Evolutionary conservation across 2,113 vertebrate species (phyloP).

Genomic region (Phrynocephalus versicolor): DNA sequence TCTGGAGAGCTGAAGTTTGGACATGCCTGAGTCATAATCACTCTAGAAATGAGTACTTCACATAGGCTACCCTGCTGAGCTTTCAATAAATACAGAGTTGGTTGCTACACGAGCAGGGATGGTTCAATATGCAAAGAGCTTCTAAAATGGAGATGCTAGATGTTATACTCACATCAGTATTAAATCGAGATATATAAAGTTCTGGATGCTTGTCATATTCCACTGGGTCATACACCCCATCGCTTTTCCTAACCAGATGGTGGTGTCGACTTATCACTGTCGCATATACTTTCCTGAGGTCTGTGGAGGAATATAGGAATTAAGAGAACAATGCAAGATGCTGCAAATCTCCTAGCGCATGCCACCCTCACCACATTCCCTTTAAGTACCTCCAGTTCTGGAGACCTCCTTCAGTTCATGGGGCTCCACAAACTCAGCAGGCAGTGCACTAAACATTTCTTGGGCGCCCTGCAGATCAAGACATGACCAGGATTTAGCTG

Average conservation of each 20-base stretch:
- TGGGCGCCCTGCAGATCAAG: constrained; percentile 88
- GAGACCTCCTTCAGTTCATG: constrained; percentile 92
- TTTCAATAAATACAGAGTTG: too few species aligned
- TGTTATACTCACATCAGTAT: constrained; percentile 84
- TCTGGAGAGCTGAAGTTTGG: too few species aligned
- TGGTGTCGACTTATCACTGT: constrained; percentile 96
- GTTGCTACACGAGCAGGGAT: neutral
- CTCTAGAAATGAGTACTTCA: too few species aligned
- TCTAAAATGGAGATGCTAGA: constrained; percentile 9
- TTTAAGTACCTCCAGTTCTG: constrained; percentile 84
- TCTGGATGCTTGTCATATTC: constrained; percentile 94
- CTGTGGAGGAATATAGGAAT: constrained; percentile 67
- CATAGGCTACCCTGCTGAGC: too few species aligned
- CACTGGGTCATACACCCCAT: constrained; percentile 86
- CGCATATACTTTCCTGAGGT: constrained; percentile 91
- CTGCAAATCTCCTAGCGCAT: neutral
- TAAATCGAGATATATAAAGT: constrained; percentile 91
- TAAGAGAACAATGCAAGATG: constrained; percentile 7
- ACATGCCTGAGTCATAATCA: too few species aligned
- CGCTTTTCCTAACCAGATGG: constrained; percentile 92
- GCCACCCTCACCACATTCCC: neutral
- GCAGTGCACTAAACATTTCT: constrained; percentile 92
- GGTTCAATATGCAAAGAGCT: neutral
- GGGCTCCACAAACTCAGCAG: constrained; percentile 94
- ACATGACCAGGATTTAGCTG: neutral